Conservation (phyloP, 2,888 invertebrate species). For the Meiosimyza platycephala region DNA sequence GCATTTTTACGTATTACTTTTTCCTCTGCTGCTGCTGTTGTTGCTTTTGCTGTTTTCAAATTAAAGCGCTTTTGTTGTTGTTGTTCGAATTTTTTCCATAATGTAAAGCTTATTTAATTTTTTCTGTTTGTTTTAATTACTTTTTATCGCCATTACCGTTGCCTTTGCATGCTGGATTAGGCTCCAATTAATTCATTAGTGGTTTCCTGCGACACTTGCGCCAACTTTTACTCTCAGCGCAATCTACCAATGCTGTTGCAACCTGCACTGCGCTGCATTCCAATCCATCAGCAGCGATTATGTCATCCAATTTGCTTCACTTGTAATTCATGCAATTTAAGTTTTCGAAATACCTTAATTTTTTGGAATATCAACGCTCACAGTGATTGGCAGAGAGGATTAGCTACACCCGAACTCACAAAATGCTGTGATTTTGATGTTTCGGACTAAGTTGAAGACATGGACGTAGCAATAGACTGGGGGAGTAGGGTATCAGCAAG, state of each 20-base stretch:
- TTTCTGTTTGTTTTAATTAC: constrained; percentile 21
- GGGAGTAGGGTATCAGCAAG: too few relatives aligned
- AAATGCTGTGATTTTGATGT: too few relatives aligned
- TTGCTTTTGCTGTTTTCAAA: background rate
- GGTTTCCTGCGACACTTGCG: constrained; percentile 46
- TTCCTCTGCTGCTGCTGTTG: too few relatives aligned
- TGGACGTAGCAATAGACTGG: too few relatives aligned
- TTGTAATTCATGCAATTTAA: background rate
- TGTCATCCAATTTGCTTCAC: constrained; percentile 1
- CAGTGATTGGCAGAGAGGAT: too few relatives aligned
- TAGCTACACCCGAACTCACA: too few relatives aligned
- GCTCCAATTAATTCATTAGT: constrained; percentile 47
- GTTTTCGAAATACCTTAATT: too few relatives aligned
- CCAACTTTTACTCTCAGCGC: background rate
- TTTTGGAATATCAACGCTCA: too few relatives aligned
- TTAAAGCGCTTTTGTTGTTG: background rate
- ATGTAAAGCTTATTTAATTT: background rate
- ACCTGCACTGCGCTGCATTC: constrained; percentile 2
- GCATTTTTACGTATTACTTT: background rate
- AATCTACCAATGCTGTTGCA: background rate
- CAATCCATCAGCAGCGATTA: constrained; percentile 10
- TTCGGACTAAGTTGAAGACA: too few relatives aligned
- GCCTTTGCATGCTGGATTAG: constrained; percentile 23
- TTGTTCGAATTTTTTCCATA: background rate
- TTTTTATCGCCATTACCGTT: constrained; percentile 18